These are phyloP conservation scores for Clarias fuscus DNA, from an alignment of 2,797 vertebrate species.

Conservation along the genomic window DNA sequence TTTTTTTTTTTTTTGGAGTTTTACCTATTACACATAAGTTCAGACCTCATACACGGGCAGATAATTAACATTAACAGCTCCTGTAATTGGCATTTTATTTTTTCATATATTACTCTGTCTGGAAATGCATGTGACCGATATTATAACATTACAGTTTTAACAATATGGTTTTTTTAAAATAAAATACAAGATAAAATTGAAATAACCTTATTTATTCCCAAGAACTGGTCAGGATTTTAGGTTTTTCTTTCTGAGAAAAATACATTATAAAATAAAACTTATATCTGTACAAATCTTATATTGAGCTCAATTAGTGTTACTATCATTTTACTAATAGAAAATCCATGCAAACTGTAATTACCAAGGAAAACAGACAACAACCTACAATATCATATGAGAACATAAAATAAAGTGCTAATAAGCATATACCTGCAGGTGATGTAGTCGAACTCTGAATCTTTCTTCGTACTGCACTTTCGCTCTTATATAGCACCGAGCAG, in stretches of 20 bases:
- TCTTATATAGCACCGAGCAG: conserved; percentile 52
- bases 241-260: neutral
- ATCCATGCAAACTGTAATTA: neutral
- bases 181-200: too few relatives aligned
- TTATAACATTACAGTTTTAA: neutral
- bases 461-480: conserved; percentile 5
- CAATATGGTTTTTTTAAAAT: neutral
- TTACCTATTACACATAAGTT: neutral
- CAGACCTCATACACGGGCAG: neutral
- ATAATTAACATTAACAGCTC: neutral
- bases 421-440: conserved; percentile 32
- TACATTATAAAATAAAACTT: neutral
- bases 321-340: neutral
- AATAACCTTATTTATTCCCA: neutral
- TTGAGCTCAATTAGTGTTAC: neutral
- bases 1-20: neutral
- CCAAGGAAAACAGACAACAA: neutral
- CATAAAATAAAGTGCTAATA: neutral
- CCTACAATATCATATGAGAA: neutral
- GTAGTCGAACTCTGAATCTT: conserved; percentile 20
- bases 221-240: neutral
- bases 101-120: neutral
- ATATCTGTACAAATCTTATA: neutral
- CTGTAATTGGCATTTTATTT: neutral
- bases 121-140: too few relatives aligned